A percentile compares a stretch with the other conserved stretches of the same genome.
These are phyloP conservation scores for Galemys pyrenaicus DNA, from an alignment of 2,113 vertebrate genomes.

Conservation along the genomic window DNA sequence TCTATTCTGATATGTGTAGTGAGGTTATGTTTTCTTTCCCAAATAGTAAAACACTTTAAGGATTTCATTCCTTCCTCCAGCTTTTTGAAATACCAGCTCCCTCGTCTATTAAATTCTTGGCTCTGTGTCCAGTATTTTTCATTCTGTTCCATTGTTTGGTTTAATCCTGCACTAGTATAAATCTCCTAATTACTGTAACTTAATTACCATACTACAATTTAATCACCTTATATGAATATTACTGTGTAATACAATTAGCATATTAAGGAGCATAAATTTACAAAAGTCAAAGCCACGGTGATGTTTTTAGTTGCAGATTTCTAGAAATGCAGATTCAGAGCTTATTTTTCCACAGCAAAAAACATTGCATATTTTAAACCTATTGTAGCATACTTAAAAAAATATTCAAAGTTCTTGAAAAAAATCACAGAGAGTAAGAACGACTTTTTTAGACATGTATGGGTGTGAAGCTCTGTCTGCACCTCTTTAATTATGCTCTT, in stretches of 20 bases:
- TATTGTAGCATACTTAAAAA: background rate
- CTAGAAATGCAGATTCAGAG: conserved; percentile 10
- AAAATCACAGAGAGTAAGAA: background rate
- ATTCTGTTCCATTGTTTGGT: background rate
- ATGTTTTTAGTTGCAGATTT: background rate
- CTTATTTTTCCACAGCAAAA: background rate
- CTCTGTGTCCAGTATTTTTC: background rate
- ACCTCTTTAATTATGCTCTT: background rate
- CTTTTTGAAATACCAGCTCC: background rate
- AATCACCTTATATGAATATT: background rate
- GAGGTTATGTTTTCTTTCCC: background rate
- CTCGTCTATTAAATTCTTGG: background rate
- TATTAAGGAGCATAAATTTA: background rate
- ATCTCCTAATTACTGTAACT: background rate
- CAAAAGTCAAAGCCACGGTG: background rate
- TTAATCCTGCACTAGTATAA: background rate
- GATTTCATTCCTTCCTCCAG: background rate
- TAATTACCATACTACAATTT: background rate
- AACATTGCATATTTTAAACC: background rate
- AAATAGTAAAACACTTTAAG: background rate
- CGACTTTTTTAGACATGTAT: background rate
- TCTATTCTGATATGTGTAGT: background rate
- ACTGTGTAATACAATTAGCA: background rate
- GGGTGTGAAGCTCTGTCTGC: background rate
- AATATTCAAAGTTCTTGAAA: background rate